These are phyloP conservation scores for Epirrhoe tristata DNA, from an alignment of 2,888 invertebrate species.

Conservation along the genomic window DNA sequence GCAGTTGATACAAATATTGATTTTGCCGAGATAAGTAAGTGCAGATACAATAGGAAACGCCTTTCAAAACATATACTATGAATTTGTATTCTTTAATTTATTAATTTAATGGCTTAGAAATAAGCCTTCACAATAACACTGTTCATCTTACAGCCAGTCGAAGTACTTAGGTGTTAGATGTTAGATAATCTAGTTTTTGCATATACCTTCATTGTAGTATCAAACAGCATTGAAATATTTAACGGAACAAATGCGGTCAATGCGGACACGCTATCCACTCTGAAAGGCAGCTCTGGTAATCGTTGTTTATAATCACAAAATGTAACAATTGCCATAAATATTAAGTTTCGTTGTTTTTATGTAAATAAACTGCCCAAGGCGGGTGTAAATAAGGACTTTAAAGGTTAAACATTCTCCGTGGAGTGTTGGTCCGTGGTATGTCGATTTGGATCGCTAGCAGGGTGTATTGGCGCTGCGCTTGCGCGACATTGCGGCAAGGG, in stretches of 20 bases:
- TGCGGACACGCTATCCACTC: conserved; percentile 19
- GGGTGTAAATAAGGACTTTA: conserved; percentile 50
- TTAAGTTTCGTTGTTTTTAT: conserved; percentile 35
- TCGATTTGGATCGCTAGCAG: conserved; percentile 44
- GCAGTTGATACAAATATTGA: conserved; percentile 30
- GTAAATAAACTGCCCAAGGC: conserved; percentile 35
- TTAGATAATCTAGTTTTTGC: background rate
- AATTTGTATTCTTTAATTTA: too few relatives aligned
- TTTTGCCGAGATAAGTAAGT: conserved; percentile 21
- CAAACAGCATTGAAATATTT: conserved; percentile 4
- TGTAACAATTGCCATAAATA: conserved; percentile 36
- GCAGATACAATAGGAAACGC: background rate
- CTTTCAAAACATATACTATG: background rate
- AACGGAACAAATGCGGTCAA: conserved; percentile 16
- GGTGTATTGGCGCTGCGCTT: conserved; percentile 52
- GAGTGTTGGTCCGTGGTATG: conserved; percentile 47
- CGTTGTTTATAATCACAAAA: conserved; percentile 30
- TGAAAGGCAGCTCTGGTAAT: conserved; percentile 22
- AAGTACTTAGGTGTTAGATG: too few relatives aligned
- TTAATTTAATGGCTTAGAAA: too few relatives aligned
- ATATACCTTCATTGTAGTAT: background rate
- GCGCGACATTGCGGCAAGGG: conserved; percentile 78
- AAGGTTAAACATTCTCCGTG: conserved; percentile 71
- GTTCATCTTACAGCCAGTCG: too few relatives aligned
- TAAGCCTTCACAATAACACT: too few relatives aligned